Percentiles rank a stretch among this genome's conserved stretches.
phyloP scores from a whole-genome alignment of 2,797 vertebrate species.

The Microtus californicus region DNA sequence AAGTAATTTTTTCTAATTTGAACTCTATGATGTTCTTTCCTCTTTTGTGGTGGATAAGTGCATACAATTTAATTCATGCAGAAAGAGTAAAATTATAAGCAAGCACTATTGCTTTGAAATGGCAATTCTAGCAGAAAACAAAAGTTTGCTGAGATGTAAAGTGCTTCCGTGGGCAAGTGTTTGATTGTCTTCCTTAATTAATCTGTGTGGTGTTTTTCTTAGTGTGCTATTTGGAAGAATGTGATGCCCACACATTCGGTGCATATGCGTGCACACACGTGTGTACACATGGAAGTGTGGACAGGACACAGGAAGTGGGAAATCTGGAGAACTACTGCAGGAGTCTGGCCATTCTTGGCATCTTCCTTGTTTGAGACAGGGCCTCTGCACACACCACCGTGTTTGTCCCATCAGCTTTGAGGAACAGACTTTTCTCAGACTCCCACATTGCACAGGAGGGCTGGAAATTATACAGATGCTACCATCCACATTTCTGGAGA shows the following conservation, averaged over 20 bases:
- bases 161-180: neutral
- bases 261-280: too few species aligned
- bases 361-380: neutral
- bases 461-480: too few species aligned
- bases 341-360: neutral
- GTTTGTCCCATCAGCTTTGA: neutral
- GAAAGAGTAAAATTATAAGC: neutral
- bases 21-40: neutral
- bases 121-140: neutral
- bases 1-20: neutral
- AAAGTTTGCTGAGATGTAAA: neutral
- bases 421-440: neutral
- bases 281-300: too few species aligned
- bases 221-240: neutral
- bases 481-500: neutral
- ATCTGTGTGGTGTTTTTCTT: neutral
- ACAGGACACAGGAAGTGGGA: neutral
- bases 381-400: too few species aligned
- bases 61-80: neutral
- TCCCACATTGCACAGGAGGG: neutral
- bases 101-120: neutral
- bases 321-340: too few species aligned
- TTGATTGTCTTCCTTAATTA: neutral
- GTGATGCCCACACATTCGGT: neutral
- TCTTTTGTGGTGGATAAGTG: neutral